Base-by-base conservation (phyloP, 2,888 invertebrate species). In the Campaea margaritaria region DNA sequence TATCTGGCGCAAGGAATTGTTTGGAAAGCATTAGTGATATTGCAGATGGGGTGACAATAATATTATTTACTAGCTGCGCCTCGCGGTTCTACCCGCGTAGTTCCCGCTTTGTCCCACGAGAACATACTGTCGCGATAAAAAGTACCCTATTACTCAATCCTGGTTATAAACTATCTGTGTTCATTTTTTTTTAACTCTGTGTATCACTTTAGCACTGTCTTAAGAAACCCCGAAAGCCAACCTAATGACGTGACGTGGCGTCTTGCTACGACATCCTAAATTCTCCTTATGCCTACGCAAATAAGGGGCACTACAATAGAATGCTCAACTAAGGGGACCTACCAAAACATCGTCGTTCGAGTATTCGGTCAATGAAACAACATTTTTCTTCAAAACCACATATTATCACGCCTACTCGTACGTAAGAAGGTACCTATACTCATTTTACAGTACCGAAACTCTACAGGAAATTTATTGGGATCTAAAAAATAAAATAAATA, bases 1-100 rank as follows among this genome's bases (percentile, higher is more conserved):
- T 82, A 79, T 78, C 77, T 72, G 73, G 74, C 74, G 65, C 14
- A 76, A 78, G 75, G 78, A 77, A 81, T 78, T 81, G 81, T 81
- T 81, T 76, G 72, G 73, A 72, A 79, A 81, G 72, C 76, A 76
- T 80, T 72, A 69, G 64, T 64, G 56, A 50, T 55, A 47, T 36
- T 49, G 27, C 0, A 4, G n/a, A 16, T 28, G 14, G 52, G 16
- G 21, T 50, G 45, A 1, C 9, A 31, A 1, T 31, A 9, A 10
- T 36, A 36, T 36, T 10, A n/a, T 10, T n/a, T 7, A n/a, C n/a
- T 12, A n/a, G n/a, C n/a, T n/a, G n/a, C n/a, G n/a, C n/a, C n/a
- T n/a, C n/a, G n/a, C n/a, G n/a, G n/a, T n/a, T n/a, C n/a, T n/a
- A n/a, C n/a, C n/a, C n/a, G n/a, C n/a, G n/a, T n/a, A n/a, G n/a